phyloP scores from a whole-genome alignment of 2,797 vertebrate species.

The Heteromormyrus szaboi region DNA sequence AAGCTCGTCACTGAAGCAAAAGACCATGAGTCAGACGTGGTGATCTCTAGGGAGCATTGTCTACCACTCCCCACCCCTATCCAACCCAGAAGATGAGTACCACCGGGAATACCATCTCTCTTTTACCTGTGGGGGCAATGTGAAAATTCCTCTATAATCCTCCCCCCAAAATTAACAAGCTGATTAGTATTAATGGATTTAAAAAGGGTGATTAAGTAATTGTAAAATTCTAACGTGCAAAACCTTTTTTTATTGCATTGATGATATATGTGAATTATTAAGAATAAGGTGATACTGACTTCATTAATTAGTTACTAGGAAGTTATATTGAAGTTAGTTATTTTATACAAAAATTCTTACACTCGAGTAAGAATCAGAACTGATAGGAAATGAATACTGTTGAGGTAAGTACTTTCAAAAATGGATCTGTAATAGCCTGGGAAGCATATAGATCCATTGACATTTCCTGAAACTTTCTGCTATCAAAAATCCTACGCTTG shows the following conservation, averaged over 20 bases:
- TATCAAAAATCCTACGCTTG: not conserved
- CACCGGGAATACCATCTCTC: not conserved
- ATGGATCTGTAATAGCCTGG: not conserved
- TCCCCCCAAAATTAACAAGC: not conserved
- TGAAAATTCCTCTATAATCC: not conserved
- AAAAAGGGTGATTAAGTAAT: not conserved
- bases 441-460: not conserved
- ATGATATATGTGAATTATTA: not conserved
- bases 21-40: not conserved
- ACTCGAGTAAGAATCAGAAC: not conserved
- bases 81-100: not conserved
- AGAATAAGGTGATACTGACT: not conserved
- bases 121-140: not conserved
- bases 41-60: not conserved
- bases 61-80: not conserved
- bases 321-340: not conserved
- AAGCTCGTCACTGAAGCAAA: slow-evolving; percentile 4
- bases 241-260: not conserved
- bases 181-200: not conserved
- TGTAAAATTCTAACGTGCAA: not conserved
- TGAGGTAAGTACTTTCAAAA: not conserved
- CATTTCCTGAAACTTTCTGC: not conserved
- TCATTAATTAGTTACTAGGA: not conserved
- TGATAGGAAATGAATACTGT: not conserved
- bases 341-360: not conserved